Evolutionary conservation across 2,888 invertebrate genomes (phyloP).

Genomic region (Drosophila conformis): DNA sequence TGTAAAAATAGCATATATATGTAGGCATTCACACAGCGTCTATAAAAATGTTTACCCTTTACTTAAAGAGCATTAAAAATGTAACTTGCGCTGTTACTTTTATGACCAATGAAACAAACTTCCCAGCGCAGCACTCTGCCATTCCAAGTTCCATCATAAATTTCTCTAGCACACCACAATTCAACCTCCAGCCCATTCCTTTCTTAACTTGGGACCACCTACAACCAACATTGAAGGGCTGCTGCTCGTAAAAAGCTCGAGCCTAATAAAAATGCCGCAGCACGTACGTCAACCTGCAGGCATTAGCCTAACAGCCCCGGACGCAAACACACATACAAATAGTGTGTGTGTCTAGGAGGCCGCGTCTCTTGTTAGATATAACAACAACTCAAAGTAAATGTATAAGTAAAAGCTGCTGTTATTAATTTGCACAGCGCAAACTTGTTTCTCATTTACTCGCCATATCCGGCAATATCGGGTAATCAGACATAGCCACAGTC

Average conservation of each 20-base stretch:
- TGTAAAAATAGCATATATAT: background rate
- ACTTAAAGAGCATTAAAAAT: slow-evolving; percentile 46
- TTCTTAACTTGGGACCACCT: slow-evolving; percentile 26
- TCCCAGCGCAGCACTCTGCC: slow-evolving; percentile 6
- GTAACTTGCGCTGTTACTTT: slow-evolving; percentile 60
- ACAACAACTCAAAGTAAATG: slow-evolving; percentile 25
- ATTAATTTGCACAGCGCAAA: slow-evolving; percentile 75
- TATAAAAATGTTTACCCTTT: slow-evolving; percentile 40
- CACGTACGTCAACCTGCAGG: slow-evolving; percentile 78
- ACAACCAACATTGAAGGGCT: slow-evolving; percentile 64
- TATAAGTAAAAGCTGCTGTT: slow-evolving; percentile 53
- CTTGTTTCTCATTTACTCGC: slow-evolving; percentile 56
- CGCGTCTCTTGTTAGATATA: slow-evolving; percentile 1
- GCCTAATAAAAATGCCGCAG: slow-evolving; percentile 81
- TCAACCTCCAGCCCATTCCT: background rate
- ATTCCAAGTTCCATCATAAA: slow-evolving; percentile 1
- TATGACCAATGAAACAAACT: slow-evolving; percentile 68
- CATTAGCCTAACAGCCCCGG: slow-evolving; percentile 62
- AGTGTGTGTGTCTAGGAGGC: background rate
- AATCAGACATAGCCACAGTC: slow-evolving; percentile 34
- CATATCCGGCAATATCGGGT: slow-evolving; percentile 66
- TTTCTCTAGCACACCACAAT: slow-evolving; percentile 2
- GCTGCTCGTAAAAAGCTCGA: slow-evolving; percentile 70
- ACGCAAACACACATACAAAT: slow-evolving; percentile 9
- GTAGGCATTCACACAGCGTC: slow-evolving; percentile 2